phyloP scores from a whole-genome alignment of 2,888 invertebrate species.

The Clistopyga incitator region DNA sequence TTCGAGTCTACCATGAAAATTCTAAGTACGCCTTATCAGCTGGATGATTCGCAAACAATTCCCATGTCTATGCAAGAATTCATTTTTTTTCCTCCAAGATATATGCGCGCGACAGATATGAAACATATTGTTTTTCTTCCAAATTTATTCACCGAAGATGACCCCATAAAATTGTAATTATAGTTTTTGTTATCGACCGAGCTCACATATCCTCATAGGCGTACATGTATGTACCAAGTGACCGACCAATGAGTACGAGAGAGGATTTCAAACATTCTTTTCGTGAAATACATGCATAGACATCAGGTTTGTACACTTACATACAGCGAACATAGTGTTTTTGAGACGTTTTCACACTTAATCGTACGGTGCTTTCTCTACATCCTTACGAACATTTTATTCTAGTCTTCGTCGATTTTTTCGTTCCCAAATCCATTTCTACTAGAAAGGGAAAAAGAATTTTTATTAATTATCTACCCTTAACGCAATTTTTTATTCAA shows the following conservation, averaged over 20 bases:
- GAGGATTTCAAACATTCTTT: not conserved
- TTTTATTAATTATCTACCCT: not conserved
- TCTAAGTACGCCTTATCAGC: not conserved
- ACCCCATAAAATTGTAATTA: too few species aligned
- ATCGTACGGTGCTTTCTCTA: not conserved
- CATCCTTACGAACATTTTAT: conserved; percentile 10
- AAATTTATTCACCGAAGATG: too few species aligned
- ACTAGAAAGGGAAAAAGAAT: not conserved
- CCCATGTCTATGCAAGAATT: not conserved
- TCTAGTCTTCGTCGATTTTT: not conserved
- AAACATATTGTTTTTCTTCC: too few species aligned
- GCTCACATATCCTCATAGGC: not conserved
- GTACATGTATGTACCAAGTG: too few species aligned
- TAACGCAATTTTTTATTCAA: not conserved
- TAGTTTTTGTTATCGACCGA: too few species aligned
- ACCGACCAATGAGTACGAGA: too few species aligned
- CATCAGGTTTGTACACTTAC: not conserved
- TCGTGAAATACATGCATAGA: not conserved
- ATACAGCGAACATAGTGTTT: not conserved
- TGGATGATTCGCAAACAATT: not conserved
- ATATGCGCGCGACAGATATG: too few species aligned
- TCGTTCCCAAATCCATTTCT: not conserved
- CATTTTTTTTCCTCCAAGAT: not conserved
- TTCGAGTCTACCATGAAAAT: conserved; percentile 47
- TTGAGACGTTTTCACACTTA: not conserved